phyloP scores from a whole-genome alignment of 2,113 vertebrate genomes.

The Cichladusa arquata region DNA sequence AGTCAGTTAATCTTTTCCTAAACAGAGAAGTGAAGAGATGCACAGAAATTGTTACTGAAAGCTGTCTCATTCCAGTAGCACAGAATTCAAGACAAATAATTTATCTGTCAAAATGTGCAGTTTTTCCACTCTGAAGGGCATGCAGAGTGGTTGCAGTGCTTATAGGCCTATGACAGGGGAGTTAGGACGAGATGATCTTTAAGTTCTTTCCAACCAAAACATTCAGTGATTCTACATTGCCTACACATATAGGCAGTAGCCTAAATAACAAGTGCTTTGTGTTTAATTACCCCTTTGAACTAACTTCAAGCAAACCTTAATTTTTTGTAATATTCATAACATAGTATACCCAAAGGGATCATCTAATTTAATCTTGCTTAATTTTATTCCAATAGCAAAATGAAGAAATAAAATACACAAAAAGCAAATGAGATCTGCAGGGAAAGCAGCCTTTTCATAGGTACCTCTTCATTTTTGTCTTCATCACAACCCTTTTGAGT shows the following conservation, averaged over 20 bases:
- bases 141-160: neutral
- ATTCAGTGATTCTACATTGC: neutral
- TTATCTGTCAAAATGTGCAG: neutral
- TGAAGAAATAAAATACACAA: neutral
- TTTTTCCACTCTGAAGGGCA: neutral
- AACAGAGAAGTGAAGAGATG: neutral
- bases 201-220: neutral
- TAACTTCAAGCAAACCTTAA: neutral
- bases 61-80: neutral
- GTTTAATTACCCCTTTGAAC: neutral
- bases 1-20: neutral
- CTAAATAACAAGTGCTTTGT: neutral
- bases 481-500: neutral
- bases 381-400: neutral
- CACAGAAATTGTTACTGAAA: neutral
- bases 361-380: neutral
- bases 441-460: neutral
- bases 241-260: neutral
- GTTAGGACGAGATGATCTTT: neutral
- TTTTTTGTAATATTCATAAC: neutral
- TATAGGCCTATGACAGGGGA: rapidly evolving
- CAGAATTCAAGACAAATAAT: neutral
- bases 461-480: neutral
- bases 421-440: neutral
- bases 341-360: neutral